These are phyloP conservation scores for Brachyalestes nurse DNA, from an alignment of 2,797 vertebrate species.

Conservation along the genomic window DNA sequence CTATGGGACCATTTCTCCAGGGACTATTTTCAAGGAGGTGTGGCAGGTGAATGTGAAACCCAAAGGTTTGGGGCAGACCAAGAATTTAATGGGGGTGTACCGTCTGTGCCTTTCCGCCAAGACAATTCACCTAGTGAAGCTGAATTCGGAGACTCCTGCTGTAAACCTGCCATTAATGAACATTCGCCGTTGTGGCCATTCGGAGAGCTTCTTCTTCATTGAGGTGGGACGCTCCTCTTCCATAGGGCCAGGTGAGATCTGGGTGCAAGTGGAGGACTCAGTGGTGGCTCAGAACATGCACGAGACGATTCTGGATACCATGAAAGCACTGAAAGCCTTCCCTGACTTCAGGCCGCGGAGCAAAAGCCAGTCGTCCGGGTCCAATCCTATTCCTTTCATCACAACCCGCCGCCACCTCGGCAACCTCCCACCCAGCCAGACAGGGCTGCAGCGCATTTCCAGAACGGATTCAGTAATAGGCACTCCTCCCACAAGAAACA, in stretches of 20 bases:
- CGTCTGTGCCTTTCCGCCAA: conserved; percentile 84
- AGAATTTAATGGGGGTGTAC: conserved; percentile 83
- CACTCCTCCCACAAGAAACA: conserved; percentile 72
- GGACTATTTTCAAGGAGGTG: conserved; percentile 83
- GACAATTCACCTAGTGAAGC: conserved; percentile 84
- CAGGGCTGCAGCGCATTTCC: conserved; percentile 79
- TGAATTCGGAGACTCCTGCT: conserved; percentile 82
- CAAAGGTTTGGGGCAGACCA: conserved; percentile 85
- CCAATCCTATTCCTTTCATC: conserved; percentile 84
- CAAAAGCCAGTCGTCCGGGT: conserved; percentile 84
- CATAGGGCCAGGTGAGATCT: conserved; percentile 86
- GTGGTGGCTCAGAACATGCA: conserved; percentile 90
- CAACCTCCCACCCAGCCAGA: conserved; percentile 80
- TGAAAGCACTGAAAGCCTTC: conserved; percentile 86
- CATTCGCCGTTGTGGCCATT: conserved; percentile 87
- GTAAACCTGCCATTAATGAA: conserved; percentile 88
- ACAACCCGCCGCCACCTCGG: conserved; percentile 83
- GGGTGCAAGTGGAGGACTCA: conserved; percentile 89
- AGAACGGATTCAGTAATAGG: conserved; percentile 78
- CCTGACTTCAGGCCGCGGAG: conserved; percentile 85
- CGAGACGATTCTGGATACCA: conserved; percentile 86
- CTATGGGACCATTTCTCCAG: conserved; percentile 74
- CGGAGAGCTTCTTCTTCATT: conserved; percentile 88
- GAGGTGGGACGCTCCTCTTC: conserved; percentile 86
- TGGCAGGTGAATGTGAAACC: conserved; percentile 88